Percentiles rank a stretch among this genome's conserved stretches.
Conservation (phyloP, 1,140 invertebrate species). For the Drosophila ohnishii region DNA sequence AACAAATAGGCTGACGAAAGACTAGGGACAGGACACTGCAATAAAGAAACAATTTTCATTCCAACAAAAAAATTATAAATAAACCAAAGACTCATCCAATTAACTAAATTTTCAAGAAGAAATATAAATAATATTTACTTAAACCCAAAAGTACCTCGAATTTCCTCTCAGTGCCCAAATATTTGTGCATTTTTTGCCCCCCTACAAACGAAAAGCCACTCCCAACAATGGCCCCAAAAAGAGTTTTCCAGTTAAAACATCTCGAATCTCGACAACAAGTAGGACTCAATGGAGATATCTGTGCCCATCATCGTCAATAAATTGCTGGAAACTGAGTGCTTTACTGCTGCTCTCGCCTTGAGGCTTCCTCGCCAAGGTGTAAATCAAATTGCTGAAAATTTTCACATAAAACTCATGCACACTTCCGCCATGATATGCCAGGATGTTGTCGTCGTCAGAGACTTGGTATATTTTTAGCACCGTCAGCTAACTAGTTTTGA, state of each 20-base stretch:
- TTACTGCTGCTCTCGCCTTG: conserved; percentile 20
- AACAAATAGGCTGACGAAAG: conserved; percentile 28
- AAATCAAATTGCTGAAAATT: conserved; percentile 22
- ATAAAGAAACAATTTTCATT: background rate
- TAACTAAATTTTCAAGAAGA: background rate
- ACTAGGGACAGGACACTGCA: background rate
- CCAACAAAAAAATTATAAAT: background rate
- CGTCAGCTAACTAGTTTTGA: conserved; percentile 18
- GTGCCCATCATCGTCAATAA: conserved; percentile 54
- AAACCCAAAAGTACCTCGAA: background rate
- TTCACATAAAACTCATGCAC: background rate
- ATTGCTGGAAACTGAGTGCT: conserved; percentile 35
- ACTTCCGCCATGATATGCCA: background rate
- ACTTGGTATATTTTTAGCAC: conserved; percentile 6
- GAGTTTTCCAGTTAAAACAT: conserved; percentile 18
- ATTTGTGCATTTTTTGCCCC: conserved; percentile 10
- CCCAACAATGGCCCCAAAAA: conserved; percentile 10
- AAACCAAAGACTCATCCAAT: background rate
- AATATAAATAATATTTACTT: no score
- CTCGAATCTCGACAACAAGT: background rate
- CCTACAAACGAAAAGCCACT: background rate
- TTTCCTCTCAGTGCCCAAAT: conserved; percentile 4
- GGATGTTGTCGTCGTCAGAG: background rate
- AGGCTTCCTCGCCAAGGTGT: conserved; percentile 23
- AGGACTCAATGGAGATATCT: conserved; percentile 42